Percentiles rank a stretch among this genome's conserved stretches.
Conservation (phyloP, 2,113 vertebrate genomes). For the Calidris pygmaea region DNA sequence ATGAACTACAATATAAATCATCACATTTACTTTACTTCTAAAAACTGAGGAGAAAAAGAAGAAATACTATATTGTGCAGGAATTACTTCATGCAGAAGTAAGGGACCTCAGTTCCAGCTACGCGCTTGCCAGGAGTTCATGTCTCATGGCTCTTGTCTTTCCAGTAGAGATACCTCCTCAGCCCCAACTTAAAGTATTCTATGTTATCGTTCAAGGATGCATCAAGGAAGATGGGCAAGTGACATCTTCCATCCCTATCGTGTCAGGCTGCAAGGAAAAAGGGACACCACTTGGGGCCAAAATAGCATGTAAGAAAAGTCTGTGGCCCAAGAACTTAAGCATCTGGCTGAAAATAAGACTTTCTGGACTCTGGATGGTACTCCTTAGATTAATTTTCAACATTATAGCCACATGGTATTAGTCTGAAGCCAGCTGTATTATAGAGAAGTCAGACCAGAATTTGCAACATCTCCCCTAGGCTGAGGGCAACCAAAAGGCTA, state of each 20-base stretch:
- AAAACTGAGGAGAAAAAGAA: not conserved
- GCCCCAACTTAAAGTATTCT: not conserved
- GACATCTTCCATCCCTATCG: not conserved
- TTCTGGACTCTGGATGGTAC: not conserved
- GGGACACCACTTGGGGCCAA: accelerated
- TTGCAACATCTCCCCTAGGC: not conserved
- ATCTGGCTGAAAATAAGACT: not conserved
- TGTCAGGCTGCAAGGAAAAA: not conserved
- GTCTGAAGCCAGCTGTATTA: not conserved
- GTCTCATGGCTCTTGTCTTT: not conserved
- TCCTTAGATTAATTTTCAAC: not conserved
- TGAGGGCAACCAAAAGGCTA: not conserved
- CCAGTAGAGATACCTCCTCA: not conserved
- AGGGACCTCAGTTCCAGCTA: not conserved
- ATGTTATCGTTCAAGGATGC: not conserved
- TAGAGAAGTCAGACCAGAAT: not conserved
- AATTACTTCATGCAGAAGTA: not conserved
- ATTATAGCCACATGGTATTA: not conserved
- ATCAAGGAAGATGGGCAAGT: not conserved
- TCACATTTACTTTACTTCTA: not conserved
- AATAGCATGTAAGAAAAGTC: not conserved
- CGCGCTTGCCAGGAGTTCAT: not conserved
- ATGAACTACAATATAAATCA: not conserved
- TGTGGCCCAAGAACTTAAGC: not conserved
- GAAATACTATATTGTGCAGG: not conserved